These are phyloP conservation scores for Clarias laeviceps DNA, from an alignment of 2,797 vertebrate genomes.

Conservation along the genomic window DNA sequence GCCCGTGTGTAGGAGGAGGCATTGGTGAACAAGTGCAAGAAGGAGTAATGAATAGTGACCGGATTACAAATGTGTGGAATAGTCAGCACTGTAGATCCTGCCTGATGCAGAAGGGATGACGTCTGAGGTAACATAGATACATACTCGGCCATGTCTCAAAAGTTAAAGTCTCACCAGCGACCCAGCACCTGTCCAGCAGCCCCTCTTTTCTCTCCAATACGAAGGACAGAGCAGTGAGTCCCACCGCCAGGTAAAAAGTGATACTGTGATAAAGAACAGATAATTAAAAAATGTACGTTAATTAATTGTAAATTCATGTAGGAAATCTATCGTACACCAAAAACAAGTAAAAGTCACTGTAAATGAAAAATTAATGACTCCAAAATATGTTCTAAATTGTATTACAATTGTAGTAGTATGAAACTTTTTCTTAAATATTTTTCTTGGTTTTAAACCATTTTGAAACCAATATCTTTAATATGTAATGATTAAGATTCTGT, in stretches of 20 bases:
- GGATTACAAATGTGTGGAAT: no score
- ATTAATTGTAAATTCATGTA: neutral
- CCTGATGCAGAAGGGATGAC: neutral
- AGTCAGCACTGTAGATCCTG: no score
- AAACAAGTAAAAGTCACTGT: neutral
- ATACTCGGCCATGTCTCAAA: neutral
- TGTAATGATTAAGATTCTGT: neutral
- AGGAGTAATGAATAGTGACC: no score
- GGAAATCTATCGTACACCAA: neutral
- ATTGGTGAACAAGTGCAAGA: no score
- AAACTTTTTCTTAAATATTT: no score
- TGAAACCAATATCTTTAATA: neutral
- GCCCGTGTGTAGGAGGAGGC: no score
- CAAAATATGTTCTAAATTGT: no score
- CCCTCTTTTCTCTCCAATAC: conserved; percentile 81
- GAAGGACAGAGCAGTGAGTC: conserved; percentile 80
- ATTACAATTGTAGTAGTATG: neutral
- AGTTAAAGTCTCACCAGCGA: conserved; percentile 71
- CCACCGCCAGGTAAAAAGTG: conserved; percentile 81
- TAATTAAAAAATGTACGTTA: neutral
- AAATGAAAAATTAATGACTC: no score
- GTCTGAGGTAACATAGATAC: neutral
- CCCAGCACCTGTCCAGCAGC: conserved; percentile 78
- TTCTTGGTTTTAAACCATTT: no score
- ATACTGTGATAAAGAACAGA: conserved; percentile 64